Evolutionary conservation across 2,797 vertebrate species (phyloP).

Genomic region (Anguilla anguilla): DNA sequence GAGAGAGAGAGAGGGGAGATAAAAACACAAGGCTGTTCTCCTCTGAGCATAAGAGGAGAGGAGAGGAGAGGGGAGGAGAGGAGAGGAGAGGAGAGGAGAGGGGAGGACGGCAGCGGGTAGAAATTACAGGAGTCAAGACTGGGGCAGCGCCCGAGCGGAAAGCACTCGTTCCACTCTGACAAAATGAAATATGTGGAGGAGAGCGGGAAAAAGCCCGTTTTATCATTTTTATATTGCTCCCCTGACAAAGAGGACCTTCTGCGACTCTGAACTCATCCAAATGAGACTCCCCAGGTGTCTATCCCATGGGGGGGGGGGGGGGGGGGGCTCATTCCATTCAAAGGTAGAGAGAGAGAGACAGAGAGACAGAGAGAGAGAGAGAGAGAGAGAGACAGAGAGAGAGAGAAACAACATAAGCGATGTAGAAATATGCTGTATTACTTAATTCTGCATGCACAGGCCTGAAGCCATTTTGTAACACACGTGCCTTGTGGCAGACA

Average conservation of each 20-base stretch:
- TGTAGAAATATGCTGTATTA: no score
- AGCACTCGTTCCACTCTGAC: conserved; percentile 58
- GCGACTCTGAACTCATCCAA: conserved; percentile 64
- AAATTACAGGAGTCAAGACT: conserved; percentile 35
- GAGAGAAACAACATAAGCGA: not conserved
- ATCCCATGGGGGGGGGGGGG: conserved; percentile 51
- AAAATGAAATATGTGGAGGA: conserved; percentile 67
- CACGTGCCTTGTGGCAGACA: not conserved
- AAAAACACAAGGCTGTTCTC: not conserved
- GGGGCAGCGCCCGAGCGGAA: conserved; percentile 49
- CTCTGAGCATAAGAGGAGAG: not conserved
- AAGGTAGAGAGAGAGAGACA: not conserved
- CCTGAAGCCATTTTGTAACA: conserved; percentile 62
- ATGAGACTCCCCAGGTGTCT: conserved; percentile 62
- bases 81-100: not conserved
- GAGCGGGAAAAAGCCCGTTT: conserved; percentile 54
- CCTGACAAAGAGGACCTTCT: conserved; percentile 71
- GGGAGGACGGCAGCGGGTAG: not conserved
- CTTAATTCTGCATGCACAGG: conserved; percentile 36
- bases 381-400: not conserved
- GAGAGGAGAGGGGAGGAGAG: not conserved
- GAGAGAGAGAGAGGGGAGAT: not conserved
- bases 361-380: not conserved
- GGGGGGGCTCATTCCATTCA: not conserved
- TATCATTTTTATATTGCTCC: conserved; percentile 74